phyloP scores from a whole-genome alignment of 1,140 invertebrate genomes.

The Eueides isabella region DNA sequence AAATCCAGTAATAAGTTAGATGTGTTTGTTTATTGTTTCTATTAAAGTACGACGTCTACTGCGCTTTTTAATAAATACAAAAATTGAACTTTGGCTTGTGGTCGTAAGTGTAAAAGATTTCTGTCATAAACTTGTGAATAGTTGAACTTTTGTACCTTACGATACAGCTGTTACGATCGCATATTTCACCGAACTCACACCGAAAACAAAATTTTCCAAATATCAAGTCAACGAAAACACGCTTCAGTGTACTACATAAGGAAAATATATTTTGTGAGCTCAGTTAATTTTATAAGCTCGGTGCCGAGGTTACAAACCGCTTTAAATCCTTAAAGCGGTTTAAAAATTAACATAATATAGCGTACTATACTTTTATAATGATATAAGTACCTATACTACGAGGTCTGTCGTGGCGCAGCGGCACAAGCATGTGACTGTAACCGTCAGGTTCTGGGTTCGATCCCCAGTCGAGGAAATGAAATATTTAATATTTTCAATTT shows the following conservation, averaged over 20 bases:
- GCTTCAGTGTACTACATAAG: background rate
- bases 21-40: too few species aligned
- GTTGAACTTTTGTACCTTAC: background rate
- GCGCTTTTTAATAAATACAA: too few species aligned
- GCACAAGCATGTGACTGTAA: background rate
- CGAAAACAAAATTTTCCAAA: background rate
- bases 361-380: too few species aligned
- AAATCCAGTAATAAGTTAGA: too few species aligned
- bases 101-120: background rate
- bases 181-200: background rate
- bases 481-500: too few species aligned
- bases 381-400: too few species aligned
- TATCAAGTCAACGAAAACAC: background rate
- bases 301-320: too few species aligned
- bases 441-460: too few species aligned
- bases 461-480: background rate
- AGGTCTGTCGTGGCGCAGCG: too few species aligned
- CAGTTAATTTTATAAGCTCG: background rate
- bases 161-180: background rate
- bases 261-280: background rate
- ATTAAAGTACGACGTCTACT: too few species aligned
- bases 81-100: background rate
- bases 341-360: background rate
- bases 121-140: constrained; percentile 11
- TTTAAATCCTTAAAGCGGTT: background rate